phyloP scores from a whole-genome alignment of 2,797 vertebrate species.

The Myotis findleyi region DNA sequence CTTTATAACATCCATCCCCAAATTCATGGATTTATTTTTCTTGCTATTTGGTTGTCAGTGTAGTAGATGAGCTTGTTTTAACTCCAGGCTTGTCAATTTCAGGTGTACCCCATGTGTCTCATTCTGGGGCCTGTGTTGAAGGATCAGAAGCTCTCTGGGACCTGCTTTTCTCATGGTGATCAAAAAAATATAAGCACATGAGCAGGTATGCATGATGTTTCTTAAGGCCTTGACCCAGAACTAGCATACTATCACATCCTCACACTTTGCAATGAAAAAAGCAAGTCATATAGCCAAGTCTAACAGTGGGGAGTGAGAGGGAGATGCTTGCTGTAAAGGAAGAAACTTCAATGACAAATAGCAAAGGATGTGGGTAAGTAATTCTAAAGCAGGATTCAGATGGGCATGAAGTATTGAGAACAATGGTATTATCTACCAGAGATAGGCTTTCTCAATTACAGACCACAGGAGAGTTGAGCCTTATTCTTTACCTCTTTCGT shows the following conservation, averaged over 20 bases:
- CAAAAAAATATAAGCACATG: not conserved
- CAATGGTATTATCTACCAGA: not conserved
- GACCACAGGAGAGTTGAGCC: not conserved
- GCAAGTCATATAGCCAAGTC: not conserved
- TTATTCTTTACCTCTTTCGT: not conserved
- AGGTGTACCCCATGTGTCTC: not conserved
- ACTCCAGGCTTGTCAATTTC: not conserved
- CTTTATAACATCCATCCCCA: not conserved
- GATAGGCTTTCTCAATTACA: not conserved
- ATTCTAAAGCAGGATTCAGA: not conserved
- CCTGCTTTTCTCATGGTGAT: not conserved
- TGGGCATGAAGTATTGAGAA: not conserved
- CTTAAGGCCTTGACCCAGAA: not conserved
- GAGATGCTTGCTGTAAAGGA: not conserved
- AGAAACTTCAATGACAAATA: not conserved
- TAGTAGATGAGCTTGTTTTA: not conserved
- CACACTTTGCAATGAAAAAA: not conserved
- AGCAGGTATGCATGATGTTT: not conserved
- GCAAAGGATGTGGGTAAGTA: not conserved
- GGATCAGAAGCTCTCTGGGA: not conserved
- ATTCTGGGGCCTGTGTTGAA: not conserved
- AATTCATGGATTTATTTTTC: not conserved
- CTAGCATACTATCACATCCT: not conserved
- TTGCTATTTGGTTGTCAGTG: not conserved
- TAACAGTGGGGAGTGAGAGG: too few species aligned